Evolutionary conservation across 2,113 vertebrate species (phyloP), one percentile per base, ranked within the genome.

Genomic region (Rallus limicola): DNA sequence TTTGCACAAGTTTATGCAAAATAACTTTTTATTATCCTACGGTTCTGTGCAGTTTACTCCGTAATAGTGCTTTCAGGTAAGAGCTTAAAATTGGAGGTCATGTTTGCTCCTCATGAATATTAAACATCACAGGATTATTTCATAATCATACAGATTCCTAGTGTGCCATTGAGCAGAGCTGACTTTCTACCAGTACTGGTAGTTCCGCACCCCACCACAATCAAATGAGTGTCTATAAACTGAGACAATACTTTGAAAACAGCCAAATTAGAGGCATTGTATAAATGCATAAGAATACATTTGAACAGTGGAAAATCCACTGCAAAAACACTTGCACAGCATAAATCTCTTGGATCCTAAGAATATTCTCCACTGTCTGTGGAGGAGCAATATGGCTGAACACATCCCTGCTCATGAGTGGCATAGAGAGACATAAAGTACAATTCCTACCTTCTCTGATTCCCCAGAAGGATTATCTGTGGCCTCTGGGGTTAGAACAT

Each of bases 51-150:
- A 70, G 68, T 90, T 94, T 81, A 84, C 72, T 79, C 64, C 82
- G 24, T 83, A 96, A 93, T 40, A 83, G 56, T 64, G 14, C 56
- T 94, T 93, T 96, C 64, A 88, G 79, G 71, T 90, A 90, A 64
- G 38, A 86, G 74, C 76, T 83, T 92, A 90, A 90, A 96, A 90
- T 81, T 77, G 69, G 82, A 96, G 82, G 88, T 95, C 79, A 53
- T 97, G 42, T 90, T 94, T 96, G 38, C 72, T 92, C 56, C 90
- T 90, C 29, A 92, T 95, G 85, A 96, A 95, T 94, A 93, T 90
- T 93, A 93, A 95, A 83, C 94, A 92, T 86, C 46, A 52, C 29
- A 70, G 59, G 79, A 91, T 92, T 94, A 85, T 91, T 95, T 96
- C 70, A 80, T 93, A 94, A 90, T 69, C 68, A 81, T 78, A 86